phyloP scores from a whole-genome alignment of 1,140 invertebrate species.

The Lepidurus arcticus region DNA sequence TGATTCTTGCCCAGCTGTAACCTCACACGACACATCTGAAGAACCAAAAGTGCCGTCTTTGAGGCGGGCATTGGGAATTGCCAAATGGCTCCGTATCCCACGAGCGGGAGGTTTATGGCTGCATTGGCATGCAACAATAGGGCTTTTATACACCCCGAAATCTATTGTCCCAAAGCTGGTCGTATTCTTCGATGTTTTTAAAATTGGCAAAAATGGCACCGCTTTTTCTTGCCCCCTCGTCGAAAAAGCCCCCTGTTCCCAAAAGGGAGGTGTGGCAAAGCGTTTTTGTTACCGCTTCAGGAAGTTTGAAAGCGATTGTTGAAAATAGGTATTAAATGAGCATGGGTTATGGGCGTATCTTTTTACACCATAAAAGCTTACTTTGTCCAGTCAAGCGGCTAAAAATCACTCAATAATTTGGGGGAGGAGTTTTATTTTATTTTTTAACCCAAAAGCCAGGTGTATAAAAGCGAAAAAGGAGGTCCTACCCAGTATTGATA shows the following conservation, averaged over 20 bases:
- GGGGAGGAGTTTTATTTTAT: background rate
- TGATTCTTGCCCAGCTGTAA: constrained; percentile 19
- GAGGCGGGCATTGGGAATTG: background rate
- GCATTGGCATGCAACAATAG: constrained; percentile 9
- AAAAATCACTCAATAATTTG: background rate
- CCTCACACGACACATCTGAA: constrained; percentile 3
- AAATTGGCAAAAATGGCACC: too few species aligned
- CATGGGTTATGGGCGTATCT: background rate
- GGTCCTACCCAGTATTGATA: background rate
- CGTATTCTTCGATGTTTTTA: too few species aligned
- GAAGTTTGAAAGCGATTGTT: too few species aligned
- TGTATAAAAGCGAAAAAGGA: background rate
- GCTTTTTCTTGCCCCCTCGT: too few species aligned
- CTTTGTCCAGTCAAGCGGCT: background rate
- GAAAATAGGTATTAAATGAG: too few species aligned
- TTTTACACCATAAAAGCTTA: background rate
- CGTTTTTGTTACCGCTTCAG: too few species aligned
- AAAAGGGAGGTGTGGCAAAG: too few species aligned
- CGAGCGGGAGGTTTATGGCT: background rate
- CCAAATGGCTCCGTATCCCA: background rate
- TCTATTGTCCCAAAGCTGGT: background rate
- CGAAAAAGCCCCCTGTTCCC: too few species aligned
- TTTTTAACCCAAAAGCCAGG: background rate
- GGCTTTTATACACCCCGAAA: background rate
- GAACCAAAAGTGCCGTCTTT: background rate